Evolutionary conservation across 2,888 invertebrate species (phyloP), one percentile per base, ranked within the genome.

Genomic region (Trichopoda pennipes): DNA sequence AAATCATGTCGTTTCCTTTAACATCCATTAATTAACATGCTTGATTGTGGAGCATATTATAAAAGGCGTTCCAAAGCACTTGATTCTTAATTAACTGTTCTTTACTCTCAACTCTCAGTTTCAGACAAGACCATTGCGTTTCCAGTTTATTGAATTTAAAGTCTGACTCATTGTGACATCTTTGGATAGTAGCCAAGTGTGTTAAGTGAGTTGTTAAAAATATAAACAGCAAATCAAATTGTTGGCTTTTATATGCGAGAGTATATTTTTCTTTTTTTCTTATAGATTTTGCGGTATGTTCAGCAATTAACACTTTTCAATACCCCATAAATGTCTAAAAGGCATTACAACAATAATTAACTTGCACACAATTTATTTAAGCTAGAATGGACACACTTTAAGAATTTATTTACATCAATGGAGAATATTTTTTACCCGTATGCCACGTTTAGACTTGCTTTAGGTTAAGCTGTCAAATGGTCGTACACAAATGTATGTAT

Each of bases 141-240:
- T 69, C 72, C 66, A 79, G 56, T 44, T n/a, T 72, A 35, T 75
- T 72, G 55, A 56, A 16, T 68, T 58, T 56, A 23, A 66, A n/a
- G 63, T 58, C 61, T 79, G 14, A 82, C 72, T 47, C 79, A 38
- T 61, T 68, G 38, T 82, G 82, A 79, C 79, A 79, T 76, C 79
- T 76, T 79, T 82, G 82, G 82, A 66, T 68, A 38, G 21, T 35
- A 49, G 82, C 79, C 82, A 78, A 75, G 16, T 66, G 12, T 53
- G 72, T 35, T 53, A 69, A 77, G 23, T 77, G 35, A 69, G 61
- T 69, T 69, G 55, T 77, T 70, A 49, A 69, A 70, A 35, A 44
- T 28, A 60, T 73, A 60, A 68, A 79, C 53, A 17, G 21, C 42
- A 35, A 32, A 23, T 21, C 4, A 17, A 51, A 63, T 61, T 61